A percentile compares a stretch with the other conserved stretches of the same genome.
Evolutionary conservation across 2,113 vertebrate genomes (phyloP).

Genomic region (Pedetes capensis): DNA sequence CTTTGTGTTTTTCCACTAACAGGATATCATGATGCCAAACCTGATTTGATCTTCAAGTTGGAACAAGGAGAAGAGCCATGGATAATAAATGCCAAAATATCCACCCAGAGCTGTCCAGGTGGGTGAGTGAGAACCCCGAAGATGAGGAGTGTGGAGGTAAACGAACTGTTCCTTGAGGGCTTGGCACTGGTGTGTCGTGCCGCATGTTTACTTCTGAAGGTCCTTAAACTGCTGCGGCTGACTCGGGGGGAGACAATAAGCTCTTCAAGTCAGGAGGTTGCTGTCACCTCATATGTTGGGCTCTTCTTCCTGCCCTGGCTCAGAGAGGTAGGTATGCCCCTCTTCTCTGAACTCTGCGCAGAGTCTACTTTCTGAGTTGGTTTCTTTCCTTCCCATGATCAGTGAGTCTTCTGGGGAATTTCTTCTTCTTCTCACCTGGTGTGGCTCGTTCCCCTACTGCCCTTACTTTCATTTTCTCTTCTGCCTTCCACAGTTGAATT

Average conservation of each 20-base stretch:
- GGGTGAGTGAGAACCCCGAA: background rate
- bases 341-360: background rate
- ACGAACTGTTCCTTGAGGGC: background rate
- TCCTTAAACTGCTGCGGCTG: background rate
- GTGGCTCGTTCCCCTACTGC: background rate
- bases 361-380: background rate
- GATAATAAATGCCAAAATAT: background rate
- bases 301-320: background rate
- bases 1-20: constrained; percentile 51
- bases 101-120: constrained; percentile 49
- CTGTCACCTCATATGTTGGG: fast-evolving
- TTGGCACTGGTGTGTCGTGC: too few species aligned
- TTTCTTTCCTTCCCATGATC: background rate
- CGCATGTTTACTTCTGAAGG: background rate
- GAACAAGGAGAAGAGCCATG: constrained; percentile 73
- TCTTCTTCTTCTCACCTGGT: background rate
- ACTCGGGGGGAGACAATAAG: fast-evolving
- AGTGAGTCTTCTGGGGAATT: background rate
- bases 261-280: background rate
- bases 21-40: constrained; percentile 69
- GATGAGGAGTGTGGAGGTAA: background rate
- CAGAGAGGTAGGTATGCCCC: fast-evolving
- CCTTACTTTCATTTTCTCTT: background rate
- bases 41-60: constrained; percentile 69
- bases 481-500: background rate